phyloP scores from a whole-genome alignment of 2,113 vertebrate genomes.

The Scopus umbretta region DNA sequence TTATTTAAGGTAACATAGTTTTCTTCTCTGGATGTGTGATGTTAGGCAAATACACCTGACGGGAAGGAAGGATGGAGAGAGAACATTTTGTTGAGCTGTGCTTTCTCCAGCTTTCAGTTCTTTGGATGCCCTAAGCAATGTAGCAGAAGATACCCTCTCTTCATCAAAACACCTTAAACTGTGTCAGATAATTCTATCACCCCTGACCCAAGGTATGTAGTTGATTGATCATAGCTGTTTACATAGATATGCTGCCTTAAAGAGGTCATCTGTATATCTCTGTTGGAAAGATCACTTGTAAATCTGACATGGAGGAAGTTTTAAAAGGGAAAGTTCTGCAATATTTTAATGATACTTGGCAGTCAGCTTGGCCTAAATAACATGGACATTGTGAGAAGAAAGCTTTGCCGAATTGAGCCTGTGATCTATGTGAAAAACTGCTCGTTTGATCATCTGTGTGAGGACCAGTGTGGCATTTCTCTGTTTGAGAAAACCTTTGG shows the following conservation, averaged over 20 bases:
- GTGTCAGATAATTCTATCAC: not conserved
- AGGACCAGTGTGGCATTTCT: not conserved
- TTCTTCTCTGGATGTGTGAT: not conserved
- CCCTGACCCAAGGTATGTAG: not conserved
- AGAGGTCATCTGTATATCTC: not conserved
- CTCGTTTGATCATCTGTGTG: not conserved
- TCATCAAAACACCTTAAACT: not conserved
- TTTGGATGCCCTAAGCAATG: not conserved
- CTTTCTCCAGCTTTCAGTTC: not conserved
- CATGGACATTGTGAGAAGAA: not conserved
- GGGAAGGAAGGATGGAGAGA: not conserved
- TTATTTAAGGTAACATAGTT: not conserved
- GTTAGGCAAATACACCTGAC: not conserved
- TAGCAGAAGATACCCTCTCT: not conserved
- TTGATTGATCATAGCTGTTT: not conserved
- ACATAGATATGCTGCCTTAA: not conserved
- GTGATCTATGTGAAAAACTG: not conserved
- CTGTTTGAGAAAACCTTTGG: not conserved
- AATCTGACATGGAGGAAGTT: not conserved
- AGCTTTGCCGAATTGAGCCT: not conserved
- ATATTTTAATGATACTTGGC: not conserved
- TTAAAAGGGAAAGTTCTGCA: not conserved
- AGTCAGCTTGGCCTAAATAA: not conserved
- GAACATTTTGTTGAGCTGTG: not conserved
- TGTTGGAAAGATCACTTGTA: not conserved